Conservation (phyloP, 2,888 invertebrate species). For the Polymixis lichenea region DNA sequence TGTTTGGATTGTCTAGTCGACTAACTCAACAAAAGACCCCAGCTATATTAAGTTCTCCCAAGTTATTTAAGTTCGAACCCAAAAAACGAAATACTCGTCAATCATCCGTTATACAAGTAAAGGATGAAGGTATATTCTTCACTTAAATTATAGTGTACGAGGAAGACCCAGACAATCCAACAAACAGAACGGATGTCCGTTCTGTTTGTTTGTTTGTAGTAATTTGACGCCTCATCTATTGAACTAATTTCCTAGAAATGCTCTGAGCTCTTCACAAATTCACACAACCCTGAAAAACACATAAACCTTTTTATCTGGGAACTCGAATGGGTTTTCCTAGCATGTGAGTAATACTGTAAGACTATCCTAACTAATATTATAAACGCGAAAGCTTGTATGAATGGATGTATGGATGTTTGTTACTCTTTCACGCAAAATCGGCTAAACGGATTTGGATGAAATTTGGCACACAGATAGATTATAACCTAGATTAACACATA, state of each 20-base stretch:
- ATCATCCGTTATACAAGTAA: conserved; percentile 40
- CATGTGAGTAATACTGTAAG: background rate
- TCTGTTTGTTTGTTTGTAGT: background rate
- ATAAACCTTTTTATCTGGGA: background rate
- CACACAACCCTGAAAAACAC: background rate
- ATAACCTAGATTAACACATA: too few relatives aligned
- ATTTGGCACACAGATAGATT: too few relatives aligned
- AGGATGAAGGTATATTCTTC: conserved; percentile 18
- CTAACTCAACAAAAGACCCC: conserved; percentile 17
- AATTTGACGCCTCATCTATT: background rate
- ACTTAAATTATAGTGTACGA: conserved; percentile 1
- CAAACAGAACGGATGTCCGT: background rate
- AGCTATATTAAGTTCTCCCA: conserved; percentile 35
- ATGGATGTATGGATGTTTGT: too few relatives aligned
- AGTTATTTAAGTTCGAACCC: conserved; percentile 51
- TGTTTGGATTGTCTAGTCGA: background rate
- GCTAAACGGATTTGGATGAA: too few relatives aligned
- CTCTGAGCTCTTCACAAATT: too few relatives aligned
- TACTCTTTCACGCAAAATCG: too few relatives aligned
- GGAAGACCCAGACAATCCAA: background rate
- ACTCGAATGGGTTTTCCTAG: background rate
- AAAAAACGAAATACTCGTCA: conserved; percentile 37
- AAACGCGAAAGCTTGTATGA: too few relatives aligned
- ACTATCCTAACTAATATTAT: too few relatives aligned
- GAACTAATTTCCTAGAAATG: background rate